Percentiles rank a stretch among this genome's conserved stretches.
phyloP scores from a whole-genome alignment of 2,888 invertebrate genomes.

The Dasypolia templi region DNA sequence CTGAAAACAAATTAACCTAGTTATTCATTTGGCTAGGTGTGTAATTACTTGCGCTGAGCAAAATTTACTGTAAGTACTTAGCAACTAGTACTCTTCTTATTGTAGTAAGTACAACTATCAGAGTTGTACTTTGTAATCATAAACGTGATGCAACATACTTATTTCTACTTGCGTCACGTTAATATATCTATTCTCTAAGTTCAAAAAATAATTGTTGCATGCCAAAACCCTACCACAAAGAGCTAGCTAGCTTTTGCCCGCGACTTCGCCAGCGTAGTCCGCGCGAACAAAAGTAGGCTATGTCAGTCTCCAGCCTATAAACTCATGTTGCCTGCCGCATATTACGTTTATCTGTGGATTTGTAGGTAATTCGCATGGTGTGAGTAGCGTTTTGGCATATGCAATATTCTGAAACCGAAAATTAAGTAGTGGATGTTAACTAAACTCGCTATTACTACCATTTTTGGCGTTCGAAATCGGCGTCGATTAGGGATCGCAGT shows the following conservation, averaged over 20 bases:
- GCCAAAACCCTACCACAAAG: conserved; percentile 19
- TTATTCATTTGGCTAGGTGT: conserved; percentile 88
- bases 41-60: conserved; percentile 88
- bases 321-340: not conserved
- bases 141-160: conserved; percentile 42
- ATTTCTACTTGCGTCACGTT: conserved; percentile 48
- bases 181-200: conserved; percentile 29
- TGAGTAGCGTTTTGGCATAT: conserved; percentile 31
- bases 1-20: conserved; percentile 78
- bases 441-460: conserved; percentile 66
- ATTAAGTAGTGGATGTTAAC: conserved; percentile 57
- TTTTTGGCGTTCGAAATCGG: conserved; percentile 67
- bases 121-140: conserved; percentile 20
- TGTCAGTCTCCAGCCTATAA: not conserved
- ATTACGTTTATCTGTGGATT: not conserved
- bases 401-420: conserved; percentile 32
- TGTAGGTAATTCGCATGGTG: not conserved
- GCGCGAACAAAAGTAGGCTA: not conserved
- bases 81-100: conserved; percentile 65
- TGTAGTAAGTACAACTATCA: conserved; percentile 55
- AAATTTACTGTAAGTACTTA: conserved; percentile 87
- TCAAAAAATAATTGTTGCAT: conserved; percentile 23
- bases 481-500: conserved; percentile 84
- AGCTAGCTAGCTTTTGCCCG: not conserved
- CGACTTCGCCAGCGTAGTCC: not conserved